phyloP scores from a whole-genome alignment of 2,113 vertebrate species.

The Alethe castanea region DNA sequence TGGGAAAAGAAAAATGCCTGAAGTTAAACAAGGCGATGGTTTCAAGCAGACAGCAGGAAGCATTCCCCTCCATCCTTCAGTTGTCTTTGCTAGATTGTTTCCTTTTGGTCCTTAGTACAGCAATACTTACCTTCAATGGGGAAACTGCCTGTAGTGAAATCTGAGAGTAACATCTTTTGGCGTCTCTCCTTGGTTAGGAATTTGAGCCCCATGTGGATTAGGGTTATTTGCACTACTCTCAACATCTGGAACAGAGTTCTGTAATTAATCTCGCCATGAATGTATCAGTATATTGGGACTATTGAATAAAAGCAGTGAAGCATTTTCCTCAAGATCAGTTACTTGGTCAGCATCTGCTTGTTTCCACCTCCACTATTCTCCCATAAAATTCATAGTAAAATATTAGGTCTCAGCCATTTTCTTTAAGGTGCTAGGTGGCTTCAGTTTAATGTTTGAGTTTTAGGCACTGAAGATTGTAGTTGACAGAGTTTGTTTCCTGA shows the following conservation, averaged over 20 bases:
- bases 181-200: background rate
- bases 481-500: background rate
- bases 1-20: background rate
- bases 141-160: background rate
- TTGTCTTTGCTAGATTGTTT: background rate
- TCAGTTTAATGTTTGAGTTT: background rate
- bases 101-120: background rate
- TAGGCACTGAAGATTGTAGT: background rate
- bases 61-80: background rate
- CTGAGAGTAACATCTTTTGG: background rate
- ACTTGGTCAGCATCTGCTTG: background rate
- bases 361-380: background rate
- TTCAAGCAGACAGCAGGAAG: fast-evolving
- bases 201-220: background rate
- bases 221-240: background rate
- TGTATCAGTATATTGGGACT: background rate
- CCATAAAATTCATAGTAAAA: background rate
- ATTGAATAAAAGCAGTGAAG: background rate
- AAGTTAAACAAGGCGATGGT: background rate
- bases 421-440: background rate
- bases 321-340: background rate
- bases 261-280: background rate
- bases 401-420: background rate
- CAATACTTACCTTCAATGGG: background rate
- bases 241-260: background rate